phyloP scores from a whole-genome alignment of 2,797 vertebrate species.

The Gambelia wislizenii region DNA sequence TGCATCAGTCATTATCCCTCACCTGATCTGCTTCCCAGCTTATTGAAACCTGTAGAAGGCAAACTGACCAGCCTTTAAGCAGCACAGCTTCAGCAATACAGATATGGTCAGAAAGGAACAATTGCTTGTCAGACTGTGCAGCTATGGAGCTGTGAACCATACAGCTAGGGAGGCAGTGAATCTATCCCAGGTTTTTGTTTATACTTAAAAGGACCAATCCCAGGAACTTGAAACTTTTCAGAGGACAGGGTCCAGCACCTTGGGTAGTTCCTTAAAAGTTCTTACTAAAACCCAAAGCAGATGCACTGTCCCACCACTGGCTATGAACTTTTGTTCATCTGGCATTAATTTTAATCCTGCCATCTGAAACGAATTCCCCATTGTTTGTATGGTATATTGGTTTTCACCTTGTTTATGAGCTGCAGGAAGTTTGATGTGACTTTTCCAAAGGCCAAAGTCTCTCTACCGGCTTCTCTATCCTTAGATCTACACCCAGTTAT shows the following conservation, averaged over 20 bases:
- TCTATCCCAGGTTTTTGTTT: too few relatives aligned
- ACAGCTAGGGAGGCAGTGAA: too few relatives aligned
- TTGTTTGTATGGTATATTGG: conserved; percentile 68
- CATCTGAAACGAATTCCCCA: conserved; percentile 74
- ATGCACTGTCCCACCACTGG: conserved; percentile 11
- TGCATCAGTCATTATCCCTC: background rate
- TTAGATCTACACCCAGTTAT: conserved; percentile 63
- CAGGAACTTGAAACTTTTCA: too few relatives aligned
- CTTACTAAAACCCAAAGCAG: too few relatives aligned
- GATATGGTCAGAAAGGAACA: conserved; percentile 69
- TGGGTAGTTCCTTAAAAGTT: too few relatives aligned
- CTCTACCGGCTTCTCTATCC: conserved; percentile 64
- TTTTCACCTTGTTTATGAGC: conserved; percentile 74
- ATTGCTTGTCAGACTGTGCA: conserved; percentile 68
- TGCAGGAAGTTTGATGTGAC: conserved; percentile 72
- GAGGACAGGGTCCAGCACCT: too few relatives aligned
- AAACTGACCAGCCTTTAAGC: conserved; percentile 59
- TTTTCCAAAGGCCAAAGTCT: conserved; percentile 62
- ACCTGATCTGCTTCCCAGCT: conserved; percentile 16
- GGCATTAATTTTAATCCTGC: too few relatives aligned
- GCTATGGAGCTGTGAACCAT: too few relatives aligned
- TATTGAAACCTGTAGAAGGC: conserved; percentile 65
- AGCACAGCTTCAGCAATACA: conserved; percentile 33
- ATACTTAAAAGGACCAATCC: too few relatives aligned
- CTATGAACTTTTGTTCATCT: conserved; percentile 75